phyloP scores from a whole-genome alignment of 2,797 vertebrate genomes.

The Scomberomorus guttatus region DNA sequence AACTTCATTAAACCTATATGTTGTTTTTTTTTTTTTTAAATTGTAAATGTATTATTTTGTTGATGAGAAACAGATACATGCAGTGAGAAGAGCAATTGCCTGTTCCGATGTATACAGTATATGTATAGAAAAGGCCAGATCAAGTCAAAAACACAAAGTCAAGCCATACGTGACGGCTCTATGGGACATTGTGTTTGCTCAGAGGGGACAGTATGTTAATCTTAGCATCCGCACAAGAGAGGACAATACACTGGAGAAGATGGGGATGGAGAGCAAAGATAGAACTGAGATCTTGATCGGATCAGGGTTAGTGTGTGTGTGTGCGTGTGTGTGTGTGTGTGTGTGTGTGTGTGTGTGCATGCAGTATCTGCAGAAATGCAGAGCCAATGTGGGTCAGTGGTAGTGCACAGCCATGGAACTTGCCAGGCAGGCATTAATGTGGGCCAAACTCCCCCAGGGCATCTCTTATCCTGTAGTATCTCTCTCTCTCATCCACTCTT shows the following conservation, averaged over 20 bases:
- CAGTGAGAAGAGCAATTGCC: too few species aligned
- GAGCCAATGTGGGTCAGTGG: conserved; percentile 81
- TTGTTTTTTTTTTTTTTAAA: not conserved
- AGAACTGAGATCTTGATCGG: conserved; percentile 40
- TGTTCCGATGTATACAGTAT: not conserved
- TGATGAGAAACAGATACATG: not conserved
- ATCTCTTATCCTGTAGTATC: conserved; percentile 66
- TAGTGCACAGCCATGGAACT: conserved; percentile 64
- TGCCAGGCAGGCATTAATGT: conserved; percentile 80
- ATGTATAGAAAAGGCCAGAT: not conserved
- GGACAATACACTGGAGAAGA: conserved; percentile 46
- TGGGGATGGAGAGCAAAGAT: conserved; percentile 25
- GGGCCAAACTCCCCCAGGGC: conserved; percentile 78
- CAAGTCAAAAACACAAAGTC: conserved; percentile 30
- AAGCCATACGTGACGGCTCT: conserved; percentile 33
- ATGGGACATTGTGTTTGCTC: conserved; percentile 51
- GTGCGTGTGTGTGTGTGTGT: conserved; percentile 27
- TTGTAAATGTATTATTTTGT: too few species aligned
- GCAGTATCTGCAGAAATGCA: conserved; percentile 46
- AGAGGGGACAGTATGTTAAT: conserved; percentile 39
- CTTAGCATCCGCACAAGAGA: conserved; percentile 22
- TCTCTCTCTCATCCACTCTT: conserved; percentile 46
- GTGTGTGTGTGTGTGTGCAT: conserved; percentile 9
- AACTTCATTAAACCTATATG: not conserved
- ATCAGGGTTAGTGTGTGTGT: conserved; percentile 51